These are phyloP conservation scores for Puffinus mauretanicus DNA, from an alignment of 2,113 vertebrate genomes.

Conservation along the genomic window DNA sequence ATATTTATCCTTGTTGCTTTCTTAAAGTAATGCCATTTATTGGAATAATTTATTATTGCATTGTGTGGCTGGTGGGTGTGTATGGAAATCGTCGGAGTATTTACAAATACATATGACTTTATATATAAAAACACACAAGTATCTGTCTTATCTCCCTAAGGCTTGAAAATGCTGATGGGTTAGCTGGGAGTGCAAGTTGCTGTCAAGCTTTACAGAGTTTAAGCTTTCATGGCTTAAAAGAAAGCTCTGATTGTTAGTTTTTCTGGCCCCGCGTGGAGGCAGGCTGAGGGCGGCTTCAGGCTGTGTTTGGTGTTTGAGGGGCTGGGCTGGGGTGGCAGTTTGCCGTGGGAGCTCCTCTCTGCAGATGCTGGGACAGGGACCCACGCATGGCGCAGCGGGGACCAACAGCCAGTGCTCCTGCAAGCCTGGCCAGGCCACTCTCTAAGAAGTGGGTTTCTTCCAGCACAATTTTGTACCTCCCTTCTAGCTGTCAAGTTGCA, in stretches of 20 bases:
- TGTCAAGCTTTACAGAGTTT: background rate
- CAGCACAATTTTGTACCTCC: background rate
- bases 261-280: background rate
- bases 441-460: background rate
- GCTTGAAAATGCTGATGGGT: conserved; percentile 31
- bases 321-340: background rate
- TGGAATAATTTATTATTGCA: conserved; percentile 34
- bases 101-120: conserved; percentile 18
- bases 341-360: background rate
- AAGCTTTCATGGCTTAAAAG: background rate
- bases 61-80: background rate
- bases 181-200: background rate
- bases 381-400: fast-evolving
- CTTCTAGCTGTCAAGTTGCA: background rate
- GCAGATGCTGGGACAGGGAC: background rate
- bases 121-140: background rate
- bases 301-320: background rate
- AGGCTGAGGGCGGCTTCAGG: background rate
- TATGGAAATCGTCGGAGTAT: conserved; percentile 44
- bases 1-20: conserved; percentile 42
- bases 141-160: conserved; percentile 1
- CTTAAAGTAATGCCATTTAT: conserved; percentile 24
- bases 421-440: background rate
- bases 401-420: fast-evolving
- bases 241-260: background rate